phyloP scores from a whole-genome alignment of 1,140 invertebrate genomes.

The Scaptomyza hsui region DNA sequence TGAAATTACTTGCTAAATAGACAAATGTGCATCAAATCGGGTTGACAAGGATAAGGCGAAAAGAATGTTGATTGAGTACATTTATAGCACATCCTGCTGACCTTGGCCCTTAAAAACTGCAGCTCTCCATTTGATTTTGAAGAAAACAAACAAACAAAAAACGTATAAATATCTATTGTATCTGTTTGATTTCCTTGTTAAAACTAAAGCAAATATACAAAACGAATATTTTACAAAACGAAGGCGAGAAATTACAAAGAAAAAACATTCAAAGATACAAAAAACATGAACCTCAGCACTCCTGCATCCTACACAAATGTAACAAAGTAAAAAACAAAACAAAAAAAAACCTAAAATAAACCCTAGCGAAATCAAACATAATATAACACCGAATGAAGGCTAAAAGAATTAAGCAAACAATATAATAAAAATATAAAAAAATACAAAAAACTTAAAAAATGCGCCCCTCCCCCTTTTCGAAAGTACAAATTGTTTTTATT shows the following conservation, averaged over 20 bases:
- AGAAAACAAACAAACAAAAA: slow-evolving; percentile 35
- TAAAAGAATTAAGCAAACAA: slow-evolving; percentile 36
- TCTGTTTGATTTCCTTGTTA: slow-evolving; percentile 77
- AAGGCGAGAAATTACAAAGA: slow-evolving; percentile 77
- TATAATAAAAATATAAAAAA: slow-evolving; percentile 31
- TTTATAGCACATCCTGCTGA: not conserved
- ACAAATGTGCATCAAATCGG: slow-evolving; percentile 56
- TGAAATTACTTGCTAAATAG: slow-evolving; percentile 68
- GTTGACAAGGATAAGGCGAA: slow-evolving; percentile 17
- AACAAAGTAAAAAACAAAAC: slow-evolving; percentile 56
- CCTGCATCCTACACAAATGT: slow-evolving; percentile 83
- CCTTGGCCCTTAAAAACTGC: not conserved
- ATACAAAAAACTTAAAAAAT: slow-evolving; percentile 55
- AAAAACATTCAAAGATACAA: slow-evolving; percentile 82
- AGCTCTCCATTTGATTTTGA: slow-evolving; percentile 66
- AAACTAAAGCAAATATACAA: slow-evolving; percentile 80
- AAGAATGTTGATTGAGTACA: not conserved
- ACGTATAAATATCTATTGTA: slow-evolving; percentile 66
- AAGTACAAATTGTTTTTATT: slow-evolving; percentile 84
- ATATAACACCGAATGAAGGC: slow-evolving; percentile 41
- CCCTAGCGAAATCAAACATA: slow-evolving; percentile 74
- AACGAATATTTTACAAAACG: slow-evolving; percentile 52
- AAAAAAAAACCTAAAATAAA: slow-evolving; percentile 61
- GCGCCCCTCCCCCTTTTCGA: slow-evolving; percentile 84
- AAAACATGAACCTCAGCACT: slow-evolving; percentile 84